A percentile compares a stretch with the other conserved stretches of the same genome.
phyloP scores from a whole-genome alignment of 1,140 invertebrate species.

The Drosophila subpulchrella region DNA sequence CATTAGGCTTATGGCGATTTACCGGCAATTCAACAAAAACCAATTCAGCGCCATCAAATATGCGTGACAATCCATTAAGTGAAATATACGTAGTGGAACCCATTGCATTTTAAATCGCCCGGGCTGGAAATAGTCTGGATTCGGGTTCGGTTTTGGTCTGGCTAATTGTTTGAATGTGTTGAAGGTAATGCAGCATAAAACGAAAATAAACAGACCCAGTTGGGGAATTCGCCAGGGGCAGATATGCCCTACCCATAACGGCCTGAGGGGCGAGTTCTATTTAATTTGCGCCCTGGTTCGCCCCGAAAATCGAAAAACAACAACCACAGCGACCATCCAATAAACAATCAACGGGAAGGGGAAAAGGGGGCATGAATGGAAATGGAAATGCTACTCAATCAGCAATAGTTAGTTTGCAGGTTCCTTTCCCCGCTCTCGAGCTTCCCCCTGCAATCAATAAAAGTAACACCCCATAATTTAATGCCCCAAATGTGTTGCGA shows the following conservation, averaged over 20 bases:
- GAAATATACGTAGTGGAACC: conserved; percentile 5
- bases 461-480: conserved; percentile 82
- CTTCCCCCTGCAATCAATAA: conserved; percentile 67
- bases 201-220: conserved; percentile 52
- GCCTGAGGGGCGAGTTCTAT: conserved; percentile 57
- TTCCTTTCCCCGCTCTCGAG: not conserved
- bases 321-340: conserved; percentile 45
- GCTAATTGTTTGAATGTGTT: conserved; percentile 75
- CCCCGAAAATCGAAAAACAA: conserved; percentile 69
- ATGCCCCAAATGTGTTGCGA: conserved; percentile 77
- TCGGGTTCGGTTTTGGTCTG: conserved; percentile 25
- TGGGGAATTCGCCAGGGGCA: conserved; percentile 4
- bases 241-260: conserved; percentile 8
- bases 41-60: conserved; percentile 43
- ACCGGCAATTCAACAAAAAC: conserved; percentile 39
- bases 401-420: conserved; percentile 21
- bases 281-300: conserved; percentile 59
- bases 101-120: conserved; percentile 42
- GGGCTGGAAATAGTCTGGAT: conserved; percentile 14
- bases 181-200: conserved; percentile 64
- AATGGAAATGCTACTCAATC: conserved; percentile 35
- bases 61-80: conserved; percentile 50
- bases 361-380: not conserved
- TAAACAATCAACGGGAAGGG: conserved; percentile 57
- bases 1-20: conserved; percentile 46